A percentile compares a stretch with the other conserved stretches of the same genome.
Conservation (phyloP, 1,140 invertebrate genomes). For the Trichonephila clavipes region DNA sequence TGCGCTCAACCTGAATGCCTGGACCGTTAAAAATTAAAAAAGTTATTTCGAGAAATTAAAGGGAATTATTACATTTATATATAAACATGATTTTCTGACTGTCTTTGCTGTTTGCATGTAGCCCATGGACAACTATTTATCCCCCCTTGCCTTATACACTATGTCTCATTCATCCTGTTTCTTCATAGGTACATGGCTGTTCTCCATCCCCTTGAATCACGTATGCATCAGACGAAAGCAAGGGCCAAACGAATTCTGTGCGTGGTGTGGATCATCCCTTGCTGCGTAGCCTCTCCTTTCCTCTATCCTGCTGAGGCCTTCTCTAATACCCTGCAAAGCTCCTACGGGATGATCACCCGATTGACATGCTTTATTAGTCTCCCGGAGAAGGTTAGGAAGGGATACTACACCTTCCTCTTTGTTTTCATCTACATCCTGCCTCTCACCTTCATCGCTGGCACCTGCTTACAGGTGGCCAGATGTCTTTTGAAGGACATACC, state of each 20-base stretch:
- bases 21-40: too few relatives aligned
- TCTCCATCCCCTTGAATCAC: slow-evolving; percentile 82
- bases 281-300: slow-evolving; percentile 81
- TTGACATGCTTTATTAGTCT: slow-evolving; percentile 81
- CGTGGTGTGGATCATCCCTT: slow-evolving; percentile 81
- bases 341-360: slow-evolving; percentile 80
- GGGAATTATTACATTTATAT: too few relatives aligned
- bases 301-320: slow-evolving; percentile 79
- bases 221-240: slow-evolving; percentile 81
- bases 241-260: slow-evolving; percentile 81
- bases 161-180: too few relatives aligned
- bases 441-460: slow-evolving; percentile 81
- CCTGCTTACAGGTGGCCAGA: slow-evolving; percentile 81
- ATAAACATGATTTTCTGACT: too few relatives aligned
- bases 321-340: slow-evolving; percentile 79
- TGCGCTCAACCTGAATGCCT: too few relatives aligned
- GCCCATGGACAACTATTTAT: too few relatives aligned
- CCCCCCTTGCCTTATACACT: too few relatives aligned
- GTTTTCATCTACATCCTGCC: slow-evolving; percentile 81
- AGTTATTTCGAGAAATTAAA: too few relatives aligned
- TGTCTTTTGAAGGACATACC: slow-evolving; percentile 80
- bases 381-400: slow-evolving; percentile 79
- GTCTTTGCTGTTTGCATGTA: too few relatives aligned
- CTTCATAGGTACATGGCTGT: slow-evolving; percentile 82
- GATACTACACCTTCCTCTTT: slow-evolving; percentile 82